Evolutionary conservation across 2,797 vertebrate genomes (phyloP).

Genomic region (Schizothorax lantsangensis): DNA sequence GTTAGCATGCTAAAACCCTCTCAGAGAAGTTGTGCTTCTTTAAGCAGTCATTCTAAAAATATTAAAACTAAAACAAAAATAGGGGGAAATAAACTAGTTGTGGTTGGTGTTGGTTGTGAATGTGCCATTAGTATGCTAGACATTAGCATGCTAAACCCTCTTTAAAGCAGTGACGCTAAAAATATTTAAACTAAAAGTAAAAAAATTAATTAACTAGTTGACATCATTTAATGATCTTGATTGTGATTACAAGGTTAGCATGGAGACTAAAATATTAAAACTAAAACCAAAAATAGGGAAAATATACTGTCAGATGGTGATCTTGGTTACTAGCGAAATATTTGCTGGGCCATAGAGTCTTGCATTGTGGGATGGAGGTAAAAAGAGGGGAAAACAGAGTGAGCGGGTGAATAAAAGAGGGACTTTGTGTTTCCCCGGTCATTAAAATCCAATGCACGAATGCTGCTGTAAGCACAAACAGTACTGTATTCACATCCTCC

Average conservation of each 20-base stretch:
- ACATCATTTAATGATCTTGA: neutral
- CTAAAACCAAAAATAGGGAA: neutral
- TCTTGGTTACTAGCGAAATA: neutral
- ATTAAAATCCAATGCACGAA: constrained; percentile 54
- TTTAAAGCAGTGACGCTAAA: neutral
- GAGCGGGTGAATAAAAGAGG: neutral
- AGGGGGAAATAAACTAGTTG: neutral
- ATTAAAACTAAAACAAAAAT: neutral
- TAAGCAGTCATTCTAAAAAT: neutral
- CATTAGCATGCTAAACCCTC: neutral
- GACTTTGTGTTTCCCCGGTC: constrained; percentile 46
- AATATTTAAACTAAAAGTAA: neutral
- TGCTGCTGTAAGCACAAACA: constrained; percentile 49
- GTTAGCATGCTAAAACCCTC: neutral
- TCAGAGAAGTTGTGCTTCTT: neutral
- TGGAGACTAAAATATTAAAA: neutral
- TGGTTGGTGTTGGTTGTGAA: neutral
- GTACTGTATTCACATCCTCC: constrained; percentile 45
- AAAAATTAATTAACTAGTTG: neutral
- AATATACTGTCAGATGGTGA: neutral
- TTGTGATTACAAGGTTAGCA: neutral
- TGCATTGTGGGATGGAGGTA: constrained; percentile 22
- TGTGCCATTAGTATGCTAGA: too few relatives aligned
- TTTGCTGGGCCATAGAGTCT: neutral
- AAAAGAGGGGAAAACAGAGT: constrained; percentile 2